phyloP scores from a whole-genome alignment of 2,797 vertebrate genomes.

The Hafferia zeledoni region DNA sequence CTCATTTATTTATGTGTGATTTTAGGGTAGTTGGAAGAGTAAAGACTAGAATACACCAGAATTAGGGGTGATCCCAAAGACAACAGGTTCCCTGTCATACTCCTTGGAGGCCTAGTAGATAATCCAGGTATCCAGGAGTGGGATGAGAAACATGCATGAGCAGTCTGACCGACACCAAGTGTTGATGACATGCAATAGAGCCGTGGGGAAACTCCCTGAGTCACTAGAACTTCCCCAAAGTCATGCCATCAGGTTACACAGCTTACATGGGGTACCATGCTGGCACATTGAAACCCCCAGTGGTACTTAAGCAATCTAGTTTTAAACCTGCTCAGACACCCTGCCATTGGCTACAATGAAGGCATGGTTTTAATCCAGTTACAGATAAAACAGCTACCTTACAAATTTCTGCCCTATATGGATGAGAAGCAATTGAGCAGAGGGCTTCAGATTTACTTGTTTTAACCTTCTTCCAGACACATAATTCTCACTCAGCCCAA shows the following conservation, averaged over 20 bases:
- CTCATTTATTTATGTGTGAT: not conserved
- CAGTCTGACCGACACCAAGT: not conserved
- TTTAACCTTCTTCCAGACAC: not conserved
- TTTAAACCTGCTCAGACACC: not conserved
- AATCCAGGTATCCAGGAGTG: not conserved
- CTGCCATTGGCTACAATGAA: not conserved
- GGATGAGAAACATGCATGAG: rapidly evolving
- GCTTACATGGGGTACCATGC: not conserved
- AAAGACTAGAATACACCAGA: not conserved
- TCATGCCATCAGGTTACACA: not conserved
- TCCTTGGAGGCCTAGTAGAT: not conserved
- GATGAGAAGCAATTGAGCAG: not conserved
- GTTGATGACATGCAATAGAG: not conserved
- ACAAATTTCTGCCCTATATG: not conserved
- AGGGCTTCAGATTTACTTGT: not conserved
- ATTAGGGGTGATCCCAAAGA: not conserved
- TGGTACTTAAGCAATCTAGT: not conserved
- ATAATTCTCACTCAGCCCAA: not conserved
- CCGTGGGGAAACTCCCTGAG: not conserved
- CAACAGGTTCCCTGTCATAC: not conserved
- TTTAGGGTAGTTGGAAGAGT: not conserved
- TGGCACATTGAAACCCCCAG: not conserved
- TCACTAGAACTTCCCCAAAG: not conserved
- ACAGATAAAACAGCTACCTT: not conserved
- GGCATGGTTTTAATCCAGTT: not conserved